phyloP scores from a whole-genome alignment of 2,113 vertebrate genomes.

The Scartelaos histophorus region DNA sequence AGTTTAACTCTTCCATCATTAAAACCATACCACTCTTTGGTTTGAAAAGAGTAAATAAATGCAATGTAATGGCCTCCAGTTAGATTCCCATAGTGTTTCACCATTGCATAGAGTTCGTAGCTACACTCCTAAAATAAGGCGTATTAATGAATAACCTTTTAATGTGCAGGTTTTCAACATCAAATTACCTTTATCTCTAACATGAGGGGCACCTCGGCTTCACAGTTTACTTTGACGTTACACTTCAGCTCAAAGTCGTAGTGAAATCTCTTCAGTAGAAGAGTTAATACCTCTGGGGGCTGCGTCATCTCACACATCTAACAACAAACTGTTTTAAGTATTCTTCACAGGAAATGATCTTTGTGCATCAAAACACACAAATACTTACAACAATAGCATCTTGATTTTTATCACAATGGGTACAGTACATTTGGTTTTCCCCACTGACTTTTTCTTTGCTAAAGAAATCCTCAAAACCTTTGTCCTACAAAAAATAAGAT shows the following conservation, averaged over 20 bases:
- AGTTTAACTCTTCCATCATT: background rate
- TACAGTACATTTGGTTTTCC: conserved; percentile 1
- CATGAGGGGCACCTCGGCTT: background rate
- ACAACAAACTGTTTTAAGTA: background rate
- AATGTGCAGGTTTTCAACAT: background rate
- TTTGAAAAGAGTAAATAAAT: background rate
- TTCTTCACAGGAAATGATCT: background rate
- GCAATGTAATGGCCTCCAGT: conserved; percentile 7
- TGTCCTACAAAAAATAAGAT: background rate
- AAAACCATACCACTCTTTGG: background rate
- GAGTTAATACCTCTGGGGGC: background rate
- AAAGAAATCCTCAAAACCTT: background rate
- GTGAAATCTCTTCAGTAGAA: conserved; percentile 2
- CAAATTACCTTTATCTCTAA: background rate
- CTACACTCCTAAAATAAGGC: background rate
- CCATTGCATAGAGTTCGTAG: conserved; percentile 2
- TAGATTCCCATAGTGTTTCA: conserved; percentile 1
- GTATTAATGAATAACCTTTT: background rate
- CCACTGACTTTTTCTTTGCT: background rate
- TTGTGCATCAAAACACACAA: background rate
- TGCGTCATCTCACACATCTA: background rate
- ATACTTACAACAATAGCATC: background rate
- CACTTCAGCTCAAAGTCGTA: background rate
- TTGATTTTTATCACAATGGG: background rate
- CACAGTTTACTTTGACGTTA: background rate